phyloP scores from a whole-genome alignment of 2,797 vertebrate species.

The Rhinella marina region DNA sequence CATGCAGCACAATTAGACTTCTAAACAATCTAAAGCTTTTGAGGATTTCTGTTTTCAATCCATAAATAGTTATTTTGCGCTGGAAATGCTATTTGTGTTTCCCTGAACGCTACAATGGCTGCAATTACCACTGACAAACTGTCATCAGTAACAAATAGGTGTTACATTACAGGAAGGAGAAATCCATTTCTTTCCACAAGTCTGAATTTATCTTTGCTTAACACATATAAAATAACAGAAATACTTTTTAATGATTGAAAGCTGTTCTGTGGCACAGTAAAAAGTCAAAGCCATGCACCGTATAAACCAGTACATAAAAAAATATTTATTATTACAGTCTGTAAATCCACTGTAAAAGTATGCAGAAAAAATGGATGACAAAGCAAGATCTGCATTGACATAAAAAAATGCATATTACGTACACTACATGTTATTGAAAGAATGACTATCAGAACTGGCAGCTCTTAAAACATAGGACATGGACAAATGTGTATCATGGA shows the following conservation, averaged over 20 bases:
- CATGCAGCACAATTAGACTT: constrained; percentile 6
- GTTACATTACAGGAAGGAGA: constrained; percentile 37
- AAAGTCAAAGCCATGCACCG: background rate
- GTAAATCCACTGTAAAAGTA: background rate
- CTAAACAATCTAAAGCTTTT: background rate
- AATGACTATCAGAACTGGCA: background rate
- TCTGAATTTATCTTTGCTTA: constrained; percentile 12
- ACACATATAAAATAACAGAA: constrained; percentile 25
- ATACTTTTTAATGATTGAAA: constrained; percentile 33
- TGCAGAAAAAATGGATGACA: background rate
- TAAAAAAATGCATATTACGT: background rate
- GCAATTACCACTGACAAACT: constrained; percentile 57
- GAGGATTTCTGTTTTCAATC: constrained; percentile 19
- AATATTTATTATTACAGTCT: background rate
- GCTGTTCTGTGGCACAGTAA: background rate
- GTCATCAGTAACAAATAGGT: constrained; percentile 48
- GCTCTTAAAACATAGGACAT: background rate
- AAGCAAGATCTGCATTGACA: background rate
- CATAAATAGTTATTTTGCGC: constrained; percentile 29
- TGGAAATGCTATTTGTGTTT: constrained; percentile 53
- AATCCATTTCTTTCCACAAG: constrained; percentile 50
- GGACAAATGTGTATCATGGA: background rate
- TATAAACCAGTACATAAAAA: background rate
- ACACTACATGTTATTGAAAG: background rate
- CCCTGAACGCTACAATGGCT: constrained; percentile 50